phyloP scores from a whole-genome alignment of 23 tunicate species.

The Oikopleura dioica region DNA sequence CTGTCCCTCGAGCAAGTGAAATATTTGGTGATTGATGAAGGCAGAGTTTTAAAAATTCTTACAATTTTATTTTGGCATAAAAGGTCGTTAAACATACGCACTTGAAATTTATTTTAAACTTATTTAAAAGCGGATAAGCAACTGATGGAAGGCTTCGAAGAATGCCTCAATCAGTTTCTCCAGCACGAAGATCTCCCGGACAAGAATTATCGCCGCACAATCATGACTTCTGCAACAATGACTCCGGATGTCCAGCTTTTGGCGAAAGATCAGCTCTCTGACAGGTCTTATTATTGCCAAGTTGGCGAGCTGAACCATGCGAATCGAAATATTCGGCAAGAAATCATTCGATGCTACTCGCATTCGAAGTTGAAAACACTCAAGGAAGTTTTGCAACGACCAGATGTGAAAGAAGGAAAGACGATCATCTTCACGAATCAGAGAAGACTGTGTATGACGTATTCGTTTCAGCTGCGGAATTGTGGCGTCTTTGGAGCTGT shows the following conservation, averaged over 20 bases:
- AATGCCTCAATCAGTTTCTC: constrained; percentile 5
- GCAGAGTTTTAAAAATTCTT: too few relatives aligned
- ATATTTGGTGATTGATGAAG: too few relatives aligned
- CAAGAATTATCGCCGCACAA: not conserved
- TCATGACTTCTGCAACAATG: constrained; percentile 10
- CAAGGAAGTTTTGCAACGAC: not conserved
- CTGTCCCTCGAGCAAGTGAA: too few relatives aligned
- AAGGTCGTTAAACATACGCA: too few relatives aligned
- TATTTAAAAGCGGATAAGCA: not conserved
- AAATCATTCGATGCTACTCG: not conserved
- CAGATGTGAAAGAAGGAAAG: not conserved
- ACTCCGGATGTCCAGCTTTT: not conserved
- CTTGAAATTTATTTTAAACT: too few relatives aligned
- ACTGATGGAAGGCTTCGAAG: constrained; percentile 9
- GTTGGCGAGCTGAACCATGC: constrained; percentile 4
- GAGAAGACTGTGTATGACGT: not conserved
- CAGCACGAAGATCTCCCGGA: not conserved
- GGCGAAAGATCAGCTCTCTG: not conserved
- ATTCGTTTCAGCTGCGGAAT: not conserved
- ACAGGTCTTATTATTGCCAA: not conserved
- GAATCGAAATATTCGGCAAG: not conserved
- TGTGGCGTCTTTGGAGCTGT: not conserved
- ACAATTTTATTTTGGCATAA: too few relatives aligned
- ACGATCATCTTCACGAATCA: constrained; percentile 11
- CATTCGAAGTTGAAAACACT: not conserved